Evolutionary conservation across 1,140 invertebrate genomes (phyloP), one percentile per base, ranked within the genome.

Genomic region (Phymastichus coffea): DNA sequence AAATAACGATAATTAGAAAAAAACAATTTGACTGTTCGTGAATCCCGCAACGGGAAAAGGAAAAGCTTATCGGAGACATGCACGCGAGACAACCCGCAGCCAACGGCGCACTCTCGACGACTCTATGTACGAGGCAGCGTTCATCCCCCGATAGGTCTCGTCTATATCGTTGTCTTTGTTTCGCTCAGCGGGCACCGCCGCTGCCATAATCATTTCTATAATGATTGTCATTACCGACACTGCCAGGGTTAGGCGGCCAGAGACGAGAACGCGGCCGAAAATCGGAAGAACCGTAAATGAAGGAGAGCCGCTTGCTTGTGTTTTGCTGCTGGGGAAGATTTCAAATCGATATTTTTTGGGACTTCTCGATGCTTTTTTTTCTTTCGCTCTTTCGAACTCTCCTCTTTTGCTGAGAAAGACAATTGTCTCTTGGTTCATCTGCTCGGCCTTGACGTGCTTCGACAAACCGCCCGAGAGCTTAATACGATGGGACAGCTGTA

Each of bases 211-310:
- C 73, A 76, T 76, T 74, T 69, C 67, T 68, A 70, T 76, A 76
- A 76, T 76, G 73, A 76, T 74, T 74, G 71, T 76, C 74, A 76
- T 76, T 76, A 76, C 73, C 69, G 72, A 66, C 70, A 66, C 71
- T 65, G 67, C 22, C 65, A 66, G 66, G 67, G 67, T 65, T 69
- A 71, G n/a, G 66, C 63, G 61, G 58, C 15, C 15, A 49, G 35
- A 38, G 37, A 48, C 46, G 37, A 58, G 67, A 58, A 47, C 38
- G 63, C 61, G 44, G 57, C 58, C 52, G 43, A 64, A 57, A 48
- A 57, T 57, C 55, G 44, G 46, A 49, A 40, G 55, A 48, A 41
- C 55, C 55, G 33, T 25, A 33, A 17, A 40, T 33, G 10, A 49
- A 54, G 52, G 33, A 49, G 38, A 41, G 17, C 17, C 38, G 38